Base-by-base conservation (phyloP, 2,888 invertebrate genomes). In the Beris chalybata region DNA sequence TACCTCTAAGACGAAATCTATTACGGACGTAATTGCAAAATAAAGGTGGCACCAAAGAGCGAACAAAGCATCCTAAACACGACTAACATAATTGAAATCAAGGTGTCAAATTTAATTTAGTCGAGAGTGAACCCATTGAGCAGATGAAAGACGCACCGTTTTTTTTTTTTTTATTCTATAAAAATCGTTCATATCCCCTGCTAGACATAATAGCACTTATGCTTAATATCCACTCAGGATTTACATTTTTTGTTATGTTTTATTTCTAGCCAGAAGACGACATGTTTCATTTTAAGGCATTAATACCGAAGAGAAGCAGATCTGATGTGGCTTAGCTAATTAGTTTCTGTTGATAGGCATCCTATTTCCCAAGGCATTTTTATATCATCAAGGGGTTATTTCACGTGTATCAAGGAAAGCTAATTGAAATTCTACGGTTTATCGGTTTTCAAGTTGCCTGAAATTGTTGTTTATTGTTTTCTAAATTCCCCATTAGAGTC, bases 41-140 rank as follows among this genome's bases (percentile, higher is more conserved):
- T 64, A 44, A 64, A 61, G 61, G 12, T 32, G 50, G 47, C 50
- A 45, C 47, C 50, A 12, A 47, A 43, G 32, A 61, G 29, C n/a
- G 58, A 32, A 47, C 15, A 32, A 58, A 52, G 22, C 22, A 29
- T 44, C 29, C 45, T 54, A 54, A 54, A 45, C 31, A 64, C 45
- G 52, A 53, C 45, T 63, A 55, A 66, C 54, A 68, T 68, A 68
- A 68, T 68, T 68, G 68, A 68, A 68, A 68, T 68, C 68, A 57
- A 64, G 63, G 56, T 68, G 68, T 68, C 68, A 68, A 66, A 68
- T 68, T 58, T 66, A 68, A 66, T 68, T 63, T 68, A 54, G 44
- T 64, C 53, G 45, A 64, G 64, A 64, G 55, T 64, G 47, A 45
- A 47, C 64, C 54, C 44, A 64, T 54, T 64, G 29, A 13, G 63